Conservation (phyloP, 2,888 invertebrate genomes). For the Caenorhabditis virilis region DNA sequence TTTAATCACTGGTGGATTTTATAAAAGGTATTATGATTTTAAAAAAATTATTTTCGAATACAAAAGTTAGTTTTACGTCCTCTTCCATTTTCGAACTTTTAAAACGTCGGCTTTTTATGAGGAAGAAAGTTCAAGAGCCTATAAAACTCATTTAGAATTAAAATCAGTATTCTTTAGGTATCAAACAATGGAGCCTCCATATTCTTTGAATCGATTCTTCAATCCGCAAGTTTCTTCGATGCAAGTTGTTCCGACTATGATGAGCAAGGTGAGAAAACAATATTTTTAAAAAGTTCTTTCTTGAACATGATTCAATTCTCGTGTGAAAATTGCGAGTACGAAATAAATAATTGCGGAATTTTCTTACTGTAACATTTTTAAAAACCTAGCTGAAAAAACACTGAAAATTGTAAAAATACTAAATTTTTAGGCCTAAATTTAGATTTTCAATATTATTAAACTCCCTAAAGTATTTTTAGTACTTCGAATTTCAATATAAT, state of each 20-base stretch:
- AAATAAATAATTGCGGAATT: too few relatives aligned
- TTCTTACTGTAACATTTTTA: too few relatives aligned
- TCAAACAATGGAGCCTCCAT: slow-evolving; percentile 48
- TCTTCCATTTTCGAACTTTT: too few relatives aligned
- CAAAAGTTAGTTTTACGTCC: neutral
- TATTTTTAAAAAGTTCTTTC: neutral
- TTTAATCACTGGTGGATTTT: slow-evolving; percentile 83
- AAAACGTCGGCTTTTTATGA: too few relatives aligned
- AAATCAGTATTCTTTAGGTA: too few relatives aligned
- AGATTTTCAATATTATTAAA: too few relatives aligned
- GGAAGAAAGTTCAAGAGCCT: neutral
- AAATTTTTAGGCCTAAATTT: too few relatives aligned
- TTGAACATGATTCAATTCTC: neutral
- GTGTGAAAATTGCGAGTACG: too few relatives aligned
- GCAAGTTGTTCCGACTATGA: slow-evolving; percentile 82
- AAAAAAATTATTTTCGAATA: slow-evolving; percentile 8
- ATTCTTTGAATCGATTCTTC: slow-evolving; percentile 55
- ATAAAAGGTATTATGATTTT: slow-evolving; percentile 87
- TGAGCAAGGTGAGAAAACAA: slow-evolving; percentile 79
- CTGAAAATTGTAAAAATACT: too few relatives aligned
- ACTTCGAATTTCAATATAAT: too few relatives aligned
- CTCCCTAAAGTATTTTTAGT: too few relatives aligned
- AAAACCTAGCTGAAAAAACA: too few relatives aligned
- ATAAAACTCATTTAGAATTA: neutral
- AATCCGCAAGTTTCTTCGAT: slow-evolving; percentile 65